These are phyloP conservation scores for Elanus axillaris DNA, from an alignment of 2,113 vertebrate genomes.

Conservation along the genomic window DNA sequence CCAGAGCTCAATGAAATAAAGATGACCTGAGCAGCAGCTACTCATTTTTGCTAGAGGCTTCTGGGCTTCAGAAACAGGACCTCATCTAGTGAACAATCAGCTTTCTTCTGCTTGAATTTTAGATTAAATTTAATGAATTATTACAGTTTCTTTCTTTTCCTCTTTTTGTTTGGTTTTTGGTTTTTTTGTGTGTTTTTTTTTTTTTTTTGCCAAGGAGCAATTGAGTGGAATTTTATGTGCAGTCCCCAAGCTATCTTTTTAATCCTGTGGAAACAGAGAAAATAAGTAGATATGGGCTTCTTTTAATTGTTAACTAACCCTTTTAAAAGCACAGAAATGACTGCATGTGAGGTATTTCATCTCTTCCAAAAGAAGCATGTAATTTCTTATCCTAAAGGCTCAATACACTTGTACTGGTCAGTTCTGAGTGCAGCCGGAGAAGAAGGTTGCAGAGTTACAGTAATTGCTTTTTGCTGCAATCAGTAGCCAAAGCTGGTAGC, in stretches of 20 bases:
- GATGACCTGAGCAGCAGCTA: not conserved
- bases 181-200: too few relatives aligned
- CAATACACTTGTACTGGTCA: not conserved
- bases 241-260: not conserved
- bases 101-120: not conserved
- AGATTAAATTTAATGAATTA: conserved; percentile 34
- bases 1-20: conserved; percentile 38
- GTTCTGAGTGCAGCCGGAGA: not conserved
- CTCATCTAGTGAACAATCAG: not conserved
- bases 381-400: not conserved
- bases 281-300: not conserved
- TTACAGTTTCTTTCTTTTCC: not conserved
- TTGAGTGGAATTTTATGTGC: not conserved
- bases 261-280: not conserved
- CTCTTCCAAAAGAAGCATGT: not conserved
- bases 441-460: not conserved
- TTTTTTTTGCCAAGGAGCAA: not conserved
- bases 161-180: too few relatives aligned
- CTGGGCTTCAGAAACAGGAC: not conserved
- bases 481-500: fast-evolving
- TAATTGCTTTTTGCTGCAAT: not conserved
- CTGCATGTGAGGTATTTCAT: not conserved
- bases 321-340: not conserved
- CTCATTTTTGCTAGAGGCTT: not conserved
- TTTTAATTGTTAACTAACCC: not conserved